Base-by-base conservation (phyloP, 2,113 vertebrate species). In the Micronycteris hirsuta region DNA sequence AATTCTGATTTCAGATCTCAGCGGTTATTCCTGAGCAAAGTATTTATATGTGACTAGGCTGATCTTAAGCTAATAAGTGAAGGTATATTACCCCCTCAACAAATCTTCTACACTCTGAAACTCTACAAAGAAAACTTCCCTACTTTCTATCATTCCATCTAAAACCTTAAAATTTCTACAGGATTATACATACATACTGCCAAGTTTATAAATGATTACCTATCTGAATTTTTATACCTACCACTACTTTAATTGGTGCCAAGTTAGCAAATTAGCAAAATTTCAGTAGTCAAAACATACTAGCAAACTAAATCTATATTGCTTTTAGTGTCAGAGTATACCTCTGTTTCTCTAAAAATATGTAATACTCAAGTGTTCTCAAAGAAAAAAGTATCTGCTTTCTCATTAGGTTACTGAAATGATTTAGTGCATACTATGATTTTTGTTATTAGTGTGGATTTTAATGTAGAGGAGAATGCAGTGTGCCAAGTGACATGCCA, bases 161-260 rank as follows among this genome's bases (percentile, higher is more conserved):
- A 88, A 98, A 89, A 98, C 63, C 93, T 97, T 94, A 97, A 96
- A 96, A 92, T 98, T 90, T 96, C 85, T 70, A 89, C 63, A 76
- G 94, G 78, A 97, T 82, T 96, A 94, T 84, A 93, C 78, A 90
- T 95, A 97, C 98, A 98, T 98, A 98, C 98, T 98, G 98, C 98
- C 98, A 98, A 94, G 93, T 98, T 98, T 98, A 91, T 98, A 98
- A 98, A 49, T 90, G 91, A 97, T 68, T 98, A 96, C 95, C 91
- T 98, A 91, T 97, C 86, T 97, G 74, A 94, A 97, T 97, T 98
- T 98, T 98, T 98, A 96, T 98, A 96, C 84, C 70, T 96, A 94
- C 83, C 58, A 54, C 74, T 97, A 94, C 87, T 96, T 98, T 98
- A 95, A 98, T 98, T 98, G 98, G 73, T 98, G 98, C 49, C 41